Conservation (phyloP, 2,113 vertebrate genomes). For the Geococcyx californianus region DNA sequence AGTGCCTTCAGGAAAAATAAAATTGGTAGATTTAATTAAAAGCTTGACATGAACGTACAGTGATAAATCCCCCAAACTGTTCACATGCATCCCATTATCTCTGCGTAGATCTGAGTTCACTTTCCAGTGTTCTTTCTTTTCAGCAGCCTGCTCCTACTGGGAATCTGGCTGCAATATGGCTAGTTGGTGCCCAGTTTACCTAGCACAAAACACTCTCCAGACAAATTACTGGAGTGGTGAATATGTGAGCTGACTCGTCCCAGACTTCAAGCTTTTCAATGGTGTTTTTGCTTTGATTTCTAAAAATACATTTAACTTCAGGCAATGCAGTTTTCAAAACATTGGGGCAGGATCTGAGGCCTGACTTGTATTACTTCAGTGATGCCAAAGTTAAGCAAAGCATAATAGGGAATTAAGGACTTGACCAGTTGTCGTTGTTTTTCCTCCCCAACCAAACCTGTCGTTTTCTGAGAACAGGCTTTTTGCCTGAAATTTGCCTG, state of each 20-base stretch:
- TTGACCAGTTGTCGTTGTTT: background rate
- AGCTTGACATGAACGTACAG: background rate
- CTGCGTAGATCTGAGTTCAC: background rate
- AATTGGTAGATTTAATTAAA: background rate
- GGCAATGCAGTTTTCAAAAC: background rate
- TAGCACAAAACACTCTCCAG: background rate
- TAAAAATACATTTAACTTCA: background rate
- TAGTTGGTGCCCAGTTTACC: background rate
- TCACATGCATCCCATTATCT: background rate
- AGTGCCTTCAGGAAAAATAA: background rate
- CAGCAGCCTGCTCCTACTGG: background rate
- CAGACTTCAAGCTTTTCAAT: background rate
- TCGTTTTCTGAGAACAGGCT: background rate
- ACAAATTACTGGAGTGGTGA: background rate
- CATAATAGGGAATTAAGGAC: background rate
- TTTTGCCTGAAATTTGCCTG: background rate
- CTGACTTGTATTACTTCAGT: background rate
- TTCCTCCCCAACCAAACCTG: background rate
- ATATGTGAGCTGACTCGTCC: background rate
- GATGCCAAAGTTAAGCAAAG: background rate
- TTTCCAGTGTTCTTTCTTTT: background rate
- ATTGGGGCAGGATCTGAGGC: background rate
- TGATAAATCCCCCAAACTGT: background rate
- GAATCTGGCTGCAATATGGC: background rate
- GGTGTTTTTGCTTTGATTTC: background rate